A percentile compares a stretch with the other conserved stretches of the same genome.
phyloP scores from a whole-genome alignment of 2,888 invertebrate genomes.

The Ophion ellenae region DNA sequence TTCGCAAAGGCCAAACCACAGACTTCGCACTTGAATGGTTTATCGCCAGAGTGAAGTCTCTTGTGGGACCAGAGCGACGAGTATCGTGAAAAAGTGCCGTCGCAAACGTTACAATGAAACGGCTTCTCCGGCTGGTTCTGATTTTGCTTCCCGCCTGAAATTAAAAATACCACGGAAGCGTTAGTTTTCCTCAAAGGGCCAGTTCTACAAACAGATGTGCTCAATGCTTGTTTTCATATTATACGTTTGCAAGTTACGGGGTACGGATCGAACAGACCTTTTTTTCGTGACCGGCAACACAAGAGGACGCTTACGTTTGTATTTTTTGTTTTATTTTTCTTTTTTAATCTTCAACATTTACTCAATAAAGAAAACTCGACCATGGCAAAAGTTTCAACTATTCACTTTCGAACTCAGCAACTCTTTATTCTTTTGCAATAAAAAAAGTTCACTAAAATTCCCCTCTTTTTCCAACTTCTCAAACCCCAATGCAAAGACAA shows the following conservation, averaged over 20 bases:
- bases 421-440: too few relatives aligned
- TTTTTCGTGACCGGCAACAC: constrained; percentile 69
- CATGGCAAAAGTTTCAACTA: too few relatives aligned
- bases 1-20: constrained; percentile 95
- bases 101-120: constrained; percentile 95
- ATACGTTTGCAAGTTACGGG: constrained; percentile 67
- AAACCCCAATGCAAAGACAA: too few relatives aligned
- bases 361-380: neutral
- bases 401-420: too few relatives aligned
- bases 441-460: too few relatives aligned
- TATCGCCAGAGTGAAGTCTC: constrained; percentile 92
- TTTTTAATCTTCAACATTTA: neutral
- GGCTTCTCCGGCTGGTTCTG: constrained; percentile 89
- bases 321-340: constrained; percentile 42
- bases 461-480: too few relatives aligned
- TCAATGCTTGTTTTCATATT: constrained; percentile 69
- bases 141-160: constrained; percentile 83
- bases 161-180: constrained; percentile 76
- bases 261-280: constrained; percentile 64
- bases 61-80: constrained; percentile 96
- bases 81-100: constrained; percentile 92
- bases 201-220: constrained; percentile 80
- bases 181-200: constrained; percentile 82
- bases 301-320: constrained; percentile 64
- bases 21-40: constrained; percentile 95